Percentiles rank a stretch among this genome's conserved stretches.
Conservation (phyloP, 1,140 invertebrate species). For the Drosophila lowei region DNA sequence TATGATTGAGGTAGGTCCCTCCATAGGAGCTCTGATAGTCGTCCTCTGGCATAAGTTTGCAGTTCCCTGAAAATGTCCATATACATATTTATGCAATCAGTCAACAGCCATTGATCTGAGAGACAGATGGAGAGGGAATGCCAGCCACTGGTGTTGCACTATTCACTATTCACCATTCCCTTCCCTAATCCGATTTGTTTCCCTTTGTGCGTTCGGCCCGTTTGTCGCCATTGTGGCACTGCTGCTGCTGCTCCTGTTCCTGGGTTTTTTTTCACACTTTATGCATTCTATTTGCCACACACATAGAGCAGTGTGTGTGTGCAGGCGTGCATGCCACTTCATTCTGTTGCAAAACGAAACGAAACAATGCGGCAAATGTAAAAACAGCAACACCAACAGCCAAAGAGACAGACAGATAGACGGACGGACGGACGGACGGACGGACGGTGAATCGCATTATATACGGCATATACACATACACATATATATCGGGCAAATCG, state of each 20-base stretch:
- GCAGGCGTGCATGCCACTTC: constrained; percentile 28
- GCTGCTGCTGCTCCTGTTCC: constrained; percentile 24
- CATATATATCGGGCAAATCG: constrained; percentile 14
- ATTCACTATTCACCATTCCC: constrained; percentile 48
- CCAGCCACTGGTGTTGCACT: not conserved
- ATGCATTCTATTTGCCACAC: constrained; percentile 54
- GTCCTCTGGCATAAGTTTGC: constrained; percentile 4
- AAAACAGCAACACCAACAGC: constrained; percentile 8
- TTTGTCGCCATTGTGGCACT: constrained; percentile 30
- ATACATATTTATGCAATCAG: constrained; percentile 46
- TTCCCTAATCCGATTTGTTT: constrained; percentile 73
- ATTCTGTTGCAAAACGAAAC: constrained; percentile 25
- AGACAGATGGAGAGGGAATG: too few relatives aligned
- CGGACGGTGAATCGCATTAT: constrained; percentile 38
- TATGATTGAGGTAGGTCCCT: constrained; percentile 14
- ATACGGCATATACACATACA: constrained; percentile 23
- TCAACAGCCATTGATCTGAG: constrained; percentile 35
- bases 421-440: constrained; percentile 10
- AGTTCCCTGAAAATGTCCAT: constrained; percentile 10
- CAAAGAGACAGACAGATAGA: constrained; percentile 40
- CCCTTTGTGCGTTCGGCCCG: constrained; percentile 47
- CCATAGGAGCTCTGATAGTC: constrained; percentile 10
- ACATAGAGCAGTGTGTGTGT: not conserved
- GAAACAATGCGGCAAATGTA: constrained; percentile 26
- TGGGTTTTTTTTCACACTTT: constrained; percentile 62